Conservation (phyloP, 2,888 invertebrate genomes). For the Cephus pulcher region DNA sequence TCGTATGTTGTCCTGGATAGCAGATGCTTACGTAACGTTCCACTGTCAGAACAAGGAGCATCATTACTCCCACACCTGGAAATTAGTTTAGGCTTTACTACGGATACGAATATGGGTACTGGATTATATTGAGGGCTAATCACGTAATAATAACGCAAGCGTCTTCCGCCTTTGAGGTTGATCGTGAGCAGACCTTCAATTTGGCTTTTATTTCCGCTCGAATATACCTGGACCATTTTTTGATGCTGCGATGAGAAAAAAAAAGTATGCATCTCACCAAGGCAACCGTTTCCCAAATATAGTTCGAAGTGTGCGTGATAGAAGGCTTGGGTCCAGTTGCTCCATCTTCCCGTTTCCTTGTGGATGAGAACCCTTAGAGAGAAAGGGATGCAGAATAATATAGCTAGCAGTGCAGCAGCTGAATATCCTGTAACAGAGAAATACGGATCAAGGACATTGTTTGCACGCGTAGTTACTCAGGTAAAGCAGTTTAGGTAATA, state of each 20-base stretch:
- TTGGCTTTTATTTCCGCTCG: too few species aligned
- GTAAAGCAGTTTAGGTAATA: too few species aligned
- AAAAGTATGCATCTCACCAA: slow-evolving; percentile 64
- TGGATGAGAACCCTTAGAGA: slow-evolving; percentile 75
- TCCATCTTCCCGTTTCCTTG: slow-evolving; percentile 76
- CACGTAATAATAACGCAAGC: neutral
- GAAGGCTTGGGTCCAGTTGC: slow-evolving; percentile 73
- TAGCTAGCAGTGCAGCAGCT: slow-evolving; percentile 80
- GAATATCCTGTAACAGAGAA: slow-evolving; percentile 74
- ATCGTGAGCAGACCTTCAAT: too few species aligned
- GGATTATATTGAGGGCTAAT: neutral
- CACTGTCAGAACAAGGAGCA: slow-evolving; percentile 79
- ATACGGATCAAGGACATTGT: neutral
- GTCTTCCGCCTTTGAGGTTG: neutral
- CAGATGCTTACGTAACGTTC: slow-evolving; percentile 82
- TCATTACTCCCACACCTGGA: slow-evolving; percentile 79
- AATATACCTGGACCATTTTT: too few species aligned
- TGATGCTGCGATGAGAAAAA: too few species aligned
- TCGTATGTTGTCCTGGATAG: slow-evolving; percentile 74
- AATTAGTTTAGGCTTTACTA: neutral
- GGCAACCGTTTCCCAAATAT: slow-evolving; percentile 78
- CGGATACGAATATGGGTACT: neutral
- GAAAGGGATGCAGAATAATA: slow-evolving; percentile 77
- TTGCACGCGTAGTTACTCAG: too few species aligned
- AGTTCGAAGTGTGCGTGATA: slow-evolving; percentile 79